Evolutionary conservation across 2,888 invertebrate species (phyloP), one percentile per base, ranked within the genome.

Genomic region (Operophtera brumata): DNA sequence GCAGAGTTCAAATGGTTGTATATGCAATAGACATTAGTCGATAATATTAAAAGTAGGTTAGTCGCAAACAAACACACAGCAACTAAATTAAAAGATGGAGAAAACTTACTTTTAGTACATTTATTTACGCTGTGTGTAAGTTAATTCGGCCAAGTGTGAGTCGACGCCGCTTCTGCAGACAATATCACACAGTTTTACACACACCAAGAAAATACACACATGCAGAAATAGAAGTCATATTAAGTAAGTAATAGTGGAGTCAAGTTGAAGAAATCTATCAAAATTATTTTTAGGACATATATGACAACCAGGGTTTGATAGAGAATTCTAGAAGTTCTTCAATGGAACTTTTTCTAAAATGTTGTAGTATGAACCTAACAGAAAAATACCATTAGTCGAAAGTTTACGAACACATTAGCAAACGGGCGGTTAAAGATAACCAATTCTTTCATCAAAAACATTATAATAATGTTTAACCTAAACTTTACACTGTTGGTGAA

Each of bases 71-170:
- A 57, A 64, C 45, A 62, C 57, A 59, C 62, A 64, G 55, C 55
- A 39, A 42, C 28, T 40, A 47, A 47, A 48, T 25, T 28, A 25
- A 37, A 47, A 42, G 42, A 28, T 13, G 6, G 35, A 55, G 55
- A 61, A 46, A 63, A 81, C 81, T 82, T 82, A 82, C 81, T 78
- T 80, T 82, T 59, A 72, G 70, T 75, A 75, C 75, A 73, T 72
- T 71, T 64, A 70, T 70, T 70, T 68, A 67, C 70, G 72, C 67
- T 73, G 70, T 75, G 73, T 66, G 65, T 65, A 67, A 61, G 67
- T 63, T 72, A 71, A 71, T 68, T 74, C 76, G 69, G 78, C 78
- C 71, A 70, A 75, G 70, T 67, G 71, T 69, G 71, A 65, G 71
- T 67, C 64, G 66, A 69, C 75, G 70, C 78, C 69, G 70, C 75